phyloP scores from a whole-genome alignment of 2,888 invertebrate genomes.

The Noctua pronuba region DNA sequence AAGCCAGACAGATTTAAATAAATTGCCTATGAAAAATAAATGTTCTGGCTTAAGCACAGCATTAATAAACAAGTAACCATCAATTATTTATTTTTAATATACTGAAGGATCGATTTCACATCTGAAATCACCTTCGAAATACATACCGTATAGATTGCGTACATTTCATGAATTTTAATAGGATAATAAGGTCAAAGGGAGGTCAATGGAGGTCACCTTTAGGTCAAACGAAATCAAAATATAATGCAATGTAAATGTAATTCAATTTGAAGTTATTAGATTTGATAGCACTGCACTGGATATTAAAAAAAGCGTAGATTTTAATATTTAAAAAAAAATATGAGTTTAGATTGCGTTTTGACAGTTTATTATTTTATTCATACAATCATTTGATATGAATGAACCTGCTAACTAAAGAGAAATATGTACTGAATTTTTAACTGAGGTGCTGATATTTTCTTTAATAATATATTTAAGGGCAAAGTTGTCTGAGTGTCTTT shows the following conservation, averaged over 20 bases:
- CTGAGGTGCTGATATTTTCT: background rate
- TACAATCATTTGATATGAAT: background rate
- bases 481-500: background rate
- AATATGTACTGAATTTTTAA: background rate
- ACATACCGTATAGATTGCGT: slow-evolving; percentile 14
- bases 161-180: slow-evolving; percentile 40
- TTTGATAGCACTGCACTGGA: slow-evolving; percentile 25
- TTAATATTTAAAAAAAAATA: background rate
- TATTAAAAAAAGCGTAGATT: background rate
- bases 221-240: slow-evolving; percentile 25
- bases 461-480: background rate
- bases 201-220: slow-evolving; percentile 33
- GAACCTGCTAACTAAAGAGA: background rate
- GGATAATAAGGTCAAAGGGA: slow-evolving; percentile 24
- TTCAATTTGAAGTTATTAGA: slow-evolving; percentile 26
- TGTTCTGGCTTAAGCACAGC: slow-evolving; percentile 5
- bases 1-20: slow-evolving; percentile 32
- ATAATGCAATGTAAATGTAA: slow-evolving; percentile 24
- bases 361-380: slow-evolving; percentile 14
- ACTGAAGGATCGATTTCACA: slow-evolving; percentile 23
- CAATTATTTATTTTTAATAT: slow-evolving; percentile 26
- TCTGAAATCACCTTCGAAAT: slow-evolving; percentile 14
- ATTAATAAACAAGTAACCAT: slow-evolving; percentile 29
- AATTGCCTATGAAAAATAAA: slow-evolving; percentile 32
- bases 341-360: slow-evolving; percentile 5